Conservation (phyloP, 2,888 invertebrate species). For the Heliconius charithonia region DNA sequence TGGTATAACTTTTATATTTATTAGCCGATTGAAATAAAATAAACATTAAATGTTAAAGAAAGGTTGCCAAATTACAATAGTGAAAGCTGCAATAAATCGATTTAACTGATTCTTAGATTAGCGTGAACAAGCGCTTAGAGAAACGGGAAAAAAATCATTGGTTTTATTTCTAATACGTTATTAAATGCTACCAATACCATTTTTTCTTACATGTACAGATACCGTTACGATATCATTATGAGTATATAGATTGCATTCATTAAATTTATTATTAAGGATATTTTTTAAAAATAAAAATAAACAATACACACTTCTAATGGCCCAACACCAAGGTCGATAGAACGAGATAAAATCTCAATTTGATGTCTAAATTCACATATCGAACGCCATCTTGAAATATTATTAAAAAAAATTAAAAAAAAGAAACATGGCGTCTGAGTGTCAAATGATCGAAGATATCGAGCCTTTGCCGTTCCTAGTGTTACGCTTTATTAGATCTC, state of each 20-base stretch:
- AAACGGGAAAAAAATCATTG: too few relatives aligned
- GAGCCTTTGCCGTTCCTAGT: slow-evolving; percentile 49
- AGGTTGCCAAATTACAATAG: too few relatives aligned
- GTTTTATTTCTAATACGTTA: too few relatives aligned
- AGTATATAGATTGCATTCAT: background rate
- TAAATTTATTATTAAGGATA: background rate
- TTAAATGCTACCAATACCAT: too few relatives aligned
- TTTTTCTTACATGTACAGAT: too few relatives aligned
- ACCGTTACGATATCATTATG: too few relatives aligned
- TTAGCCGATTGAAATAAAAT: too few relatives aligned
- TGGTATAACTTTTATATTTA: too few relatives aligned
- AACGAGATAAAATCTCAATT: slow-evolving; percentile 65
- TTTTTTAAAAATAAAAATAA: background rate
- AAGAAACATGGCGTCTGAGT: slow-evolving; percentile 53
- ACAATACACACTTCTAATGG: slow-evolving; percentile 34
- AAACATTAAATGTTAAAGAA: too few relatives aligned
- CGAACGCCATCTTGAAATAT: slow-evolving; percentile 65
- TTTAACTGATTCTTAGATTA: too few relatives aligned
- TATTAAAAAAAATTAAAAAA: slow-evolving; percentile 49
- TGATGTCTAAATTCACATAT: slow-evolving; percentile 75
- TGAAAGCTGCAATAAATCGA: too few relatives aligned
- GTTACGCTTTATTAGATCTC: slow-evolving; percentile 36
- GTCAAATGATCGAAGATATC: slow-evolving; percentile 60
- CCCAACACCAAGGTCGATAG: slow-evolving; percentile 54
- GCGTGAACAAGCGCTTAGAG: too few relatives aligned